These are phyloP conservation scores for Lottia scabra DNA, from an alignment of 2,888 invertebrate species.

Conservation along the genomic window DNA sequence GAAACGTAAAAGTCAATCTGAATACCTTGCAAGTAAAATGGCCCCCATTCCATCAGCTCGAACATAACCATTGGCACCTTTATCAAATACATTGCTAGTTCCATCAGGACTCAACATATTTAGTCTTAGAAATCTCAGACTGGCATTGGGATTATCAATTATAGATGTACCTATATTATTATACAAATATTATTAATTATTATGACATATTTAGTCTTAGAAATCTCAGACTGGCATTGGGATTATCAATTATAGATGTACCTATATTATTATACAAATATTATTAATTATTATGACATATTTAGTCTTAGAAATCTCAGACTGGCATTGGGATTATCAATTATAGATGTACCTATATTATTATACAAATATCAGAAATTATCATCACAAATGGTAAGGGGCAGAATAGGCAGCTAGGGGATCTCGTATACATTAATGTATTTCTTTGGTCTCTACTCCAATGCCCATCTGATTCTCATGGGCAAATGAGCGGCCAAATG, in stretches of 20 bases:
- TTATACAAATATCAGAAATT: neutral
- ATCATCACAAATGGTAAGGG: slow-evolving; percentile 77
- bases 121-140: slow-evolving; percentile 90
- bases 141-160: slow-evolving; percentile 65
- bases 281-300: slow-evolving; percentile 76
- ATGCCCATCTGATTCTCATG: no score
- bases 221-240: slow-evolving; percentile 82
- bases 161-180: slow-evolving; percentile 37
- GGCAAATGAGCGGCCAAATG: no score
- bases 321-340: slow-evolving; percentile 71
- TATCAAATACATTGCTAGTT: slow-evolving; percentile 92
- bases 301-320: slow-evolving; percentile 90
- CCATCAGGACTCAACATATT: slow-evolving; percentile 92
- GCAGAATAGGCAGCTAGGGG: no score
- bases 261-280: slow-evolving; percentile 23
- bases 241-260: slow-evolving; percentile 41
- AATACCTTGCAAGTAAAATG: slow-evolving; percentile 40
- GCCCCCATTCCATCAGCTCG: slow-evolving; percentile 46
- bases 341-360: slow-evolving; percentile 37
- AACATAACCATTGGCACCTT: slow-evolving; percentile 63
- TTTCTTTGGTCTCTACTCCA: no score
- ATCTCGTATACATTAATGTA: no score
- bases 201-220: slow-evolving; percentile 87
- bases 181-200: neutral
- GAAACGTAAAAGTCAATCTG: neutral